These are phyloP conservation scores for Phalangium opilio DNA, from an alignment of 2,888 invertebrate genomes.

Conservation along the genomic window DNA sequence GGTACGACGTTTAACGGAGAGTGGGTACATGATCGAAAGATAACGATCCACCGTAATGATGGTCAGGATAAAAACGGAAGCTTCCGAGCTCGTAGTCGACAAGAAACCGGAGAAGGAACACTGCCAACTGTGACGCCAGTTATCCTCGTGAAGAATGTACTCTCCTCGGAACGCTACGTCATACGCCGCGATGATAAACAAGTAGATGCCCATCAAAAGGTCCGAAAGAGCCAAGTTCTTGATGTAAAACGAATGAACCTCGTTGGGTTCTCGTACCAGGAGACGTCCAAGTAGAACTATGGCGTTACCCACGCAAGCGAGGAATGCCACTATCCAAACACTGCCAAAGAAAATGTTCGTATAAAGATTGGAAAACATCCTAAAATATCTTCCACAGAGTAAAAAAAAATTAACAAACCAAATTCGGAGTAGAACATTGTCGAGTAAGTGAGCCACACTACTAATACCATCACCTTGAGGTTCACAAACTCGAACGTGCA, in stretches of 20 bases:
- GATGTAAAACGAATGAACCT: constrained; percentile 44
- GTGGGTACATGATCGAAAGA: constrained; percentile 43
- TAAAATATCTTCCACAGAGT: too few species aligned
- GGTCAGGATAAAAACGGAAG: constrained; percentile 43
- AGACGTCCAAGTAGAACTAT: constrained; percentile 41
- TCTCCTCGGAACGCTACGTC: constrained; percentile 39
- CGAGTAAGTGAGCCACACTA: constrained; percentile 41
- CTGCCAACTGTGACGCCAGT: constrained; percentile 41
- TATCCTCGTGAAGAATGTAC: constrained; percentile 41
- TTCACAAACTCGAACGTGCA: constrained; percentile 41
- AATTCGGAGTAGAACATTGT: constrained; percentile 34
- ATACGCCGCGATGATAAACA: constrained; percentile 42
- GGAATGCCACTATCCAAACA: constrained; percentile 45
- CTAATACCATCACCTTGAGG: constrained; percentile 46
- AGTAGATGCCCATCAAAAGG: constrained; percentile 45
- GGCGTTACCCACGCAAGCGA: constrained; percentile 43
- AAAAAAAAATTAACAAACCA: too few species aligned
- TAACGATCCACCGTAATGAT: constrained; percentile 46
- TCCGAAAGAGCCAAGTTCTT: constrained; percentile 46
- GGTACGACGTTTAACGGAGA: constrained; percentile 35
- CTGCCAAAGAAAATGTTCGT: constrained; percentile 25
- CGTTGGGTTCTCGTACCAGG: constrained; percentile 40
- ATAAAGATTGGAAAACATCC: too few species aligned
- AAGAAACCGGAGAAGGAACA: constrained; percentile 44
- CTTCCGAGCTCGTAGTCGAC: constrained; percentile 44